Percentiles rank a stretch among this genome's conserved stretches.
Evolutionary conservation across 2,888 invertebrate species (phyloP).

Genomic region (Drepana falcataria): DNA sequence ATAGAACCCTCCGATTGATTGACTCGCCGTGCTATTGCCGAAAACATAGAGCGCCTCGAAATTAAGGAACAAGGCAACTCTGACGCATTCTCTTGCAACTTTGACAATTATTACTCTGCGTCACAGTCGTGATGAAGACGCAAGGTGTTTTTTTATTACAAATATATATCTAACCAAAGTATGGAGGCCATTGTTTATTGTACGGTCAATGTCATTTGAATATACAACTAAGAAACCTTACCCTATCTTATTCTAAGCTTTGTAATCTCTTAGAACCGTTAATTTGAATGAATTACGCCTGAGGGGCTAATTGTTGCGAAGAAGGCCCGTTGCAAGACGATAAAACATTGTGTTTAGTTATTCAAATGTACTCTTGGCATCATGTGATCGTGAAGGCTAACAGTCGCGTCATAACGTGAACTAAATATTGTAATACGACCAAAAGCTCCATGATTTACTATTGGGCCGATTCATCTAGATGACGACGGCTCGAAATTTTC

Average conservation of each 20-base stretch:
- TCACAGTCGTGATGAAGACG: neutral
- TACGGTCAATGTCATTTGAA: neutral
- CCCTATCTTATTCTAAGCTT: neutral
- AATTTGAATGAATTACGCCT: slow-evolving; percentile 25
- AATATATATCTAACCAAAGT: neutral
- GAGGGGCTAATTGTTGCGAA: slow-evolving; percentile 20
- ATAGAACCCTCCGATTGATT: slow-evolving; percentile 11
- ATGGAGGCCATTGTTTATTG: neutral
- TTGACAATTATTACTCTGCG: neutral
- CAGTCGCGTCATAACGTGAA: slow-evolving; percentile 23
- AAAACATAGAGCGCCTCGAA: neutral
- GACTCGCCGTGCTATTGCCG: slow-evolving; percentile 1
- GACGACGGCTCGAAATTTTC: neutral
- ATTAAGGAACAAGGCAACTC: no score
- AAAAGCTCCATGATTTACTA: slow-evolving; percentile 4
- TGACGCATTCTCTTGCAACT: neutral
- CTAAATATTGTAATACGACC: slow-evolving; percentile 22
- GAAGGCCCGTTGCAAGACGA: slow-evolving; percentile 16
- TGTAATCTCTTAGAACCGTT: slow-evolving; percentile 2
- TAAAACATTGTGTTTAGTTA: slow-evolving; percentile 35
- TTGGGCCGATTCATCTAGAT: neutral
- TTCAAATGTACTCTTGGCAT: slow-evolving; percentile 32
- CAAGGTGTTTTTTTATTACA: neutral
- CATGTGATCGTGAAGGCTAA: slow-evolving; percentile 34
- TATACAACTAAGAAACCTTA: neutral